Evolutionary conservation across 2,797 vertebrate species (phyloP).

Genomic region (Hephaestus fuliginosus): DNA sequence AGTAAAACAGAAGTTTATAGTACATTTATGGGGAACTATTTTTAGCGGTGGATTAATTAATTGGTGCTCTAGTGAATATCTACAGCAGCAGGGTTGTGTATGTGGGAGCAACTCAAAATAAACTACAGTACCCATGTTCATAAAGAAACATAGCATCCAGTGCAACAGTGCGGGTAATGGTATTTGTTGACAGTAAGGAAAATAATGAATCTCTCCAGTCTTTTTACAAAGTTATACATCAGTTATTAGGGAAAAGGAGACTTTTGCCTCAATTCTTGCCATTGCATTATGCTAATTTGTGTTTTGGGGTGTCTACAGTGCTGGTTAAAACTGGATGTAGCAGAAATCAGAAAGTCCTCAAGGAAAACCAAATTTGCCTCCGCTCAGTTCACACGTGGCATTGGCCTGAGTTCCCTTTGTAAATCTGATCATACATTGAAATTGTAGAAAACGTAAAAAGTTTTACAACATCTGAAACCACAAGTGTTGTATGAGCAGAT

Average conservation of each 20-base stretch:
- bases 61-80: not conserved
- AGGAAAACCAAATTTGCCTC: not conserved
- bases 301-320: not conserved
- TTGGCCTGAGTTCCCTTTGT: not conserved
- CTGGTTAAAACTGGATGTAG: not conserved
- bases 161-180: not conserved
- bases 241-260: not conserved
- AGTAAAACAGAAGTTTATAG: not conserved
- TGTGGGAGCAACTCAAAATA: not conserved
- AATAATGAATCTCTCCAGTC: not conserved
- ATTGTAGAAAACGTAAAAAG: slow-evolving; percentile 38
- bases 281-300: not conserved
- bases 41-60: not conserved
- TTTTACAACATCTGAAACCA: slow-evolving; percentile 62
- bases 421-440: not conserved
- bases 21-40: not conserved
- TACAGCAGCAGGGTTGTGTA: not conserved
- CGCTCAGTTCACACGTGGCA: not conserved
- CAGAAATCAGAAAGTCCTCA: not conserved
- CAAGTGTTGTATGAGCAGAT: slow-evolving; percentile 54
- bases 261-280: not conserved
- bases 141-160: not conserved
- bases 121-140: not conserved
- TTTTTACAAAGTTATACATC: not conserved
- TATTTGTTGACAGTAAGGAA: slow-evolving; percentile 7